Evolutionary conservation across 37 sponge, comb jelly and placozoan genomes (phyloP).

Genomic region (Beroe ovata): DNA sequence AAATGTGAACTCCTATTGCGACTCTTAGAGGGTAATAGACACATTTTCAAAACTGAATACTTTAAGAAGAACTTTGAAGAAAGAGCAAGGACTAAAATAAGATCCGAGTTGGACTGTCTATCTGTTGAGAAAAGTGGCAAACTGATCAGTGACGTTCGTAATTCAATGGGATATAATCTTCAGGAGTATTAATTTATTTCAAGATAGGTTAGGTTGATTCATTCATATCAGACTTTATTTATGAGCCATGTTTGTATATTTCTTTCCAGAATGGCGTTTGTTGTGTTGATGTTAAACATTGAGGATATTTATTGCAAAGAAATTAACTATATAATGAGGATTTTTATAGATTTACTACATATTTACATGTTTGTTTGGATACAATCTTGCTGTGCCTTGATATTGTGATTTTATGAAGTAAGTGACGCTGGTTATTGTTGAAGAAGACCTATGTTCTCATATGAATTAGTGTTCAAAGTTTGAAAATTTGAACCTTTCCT

Average conservation of each 20-base stretch:
- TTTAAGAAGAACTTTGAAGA: constrained; percentile 14
- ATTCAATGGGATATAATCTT: constrained; percentile 29
- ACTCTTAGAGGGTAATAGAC: not conserved
- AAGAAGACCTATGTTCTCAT: too few species aligned
- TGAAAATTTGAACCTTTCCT: too few species aligned
- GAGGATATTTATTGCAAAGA: not conserved
- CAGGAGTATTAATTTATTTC: constrained; percentile 31
- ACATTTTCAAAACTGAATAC: constrained; percentile 36
- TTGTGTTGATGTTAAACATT: not conserved
- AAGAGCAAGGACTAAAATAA: not conserved
- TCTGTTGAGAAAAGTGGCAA: not conserved
- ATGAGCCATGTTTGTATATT: not conserved
- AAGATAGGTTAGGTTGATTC: not conserved
- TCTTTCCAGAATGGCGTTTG: too few species aligned
- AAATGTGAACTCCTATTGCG: constrained; percentile 37
- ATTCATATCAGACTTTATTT: not conserved
- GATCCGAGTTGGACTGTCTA: not conserved
- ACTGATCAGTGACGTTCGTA: not conserved
- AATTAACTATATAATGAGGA: too few species aligned
- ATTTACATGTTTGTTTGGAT: too few species aligned
- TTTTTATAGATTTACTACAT: too few species aligned
- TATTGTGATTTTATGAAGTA: too few species aligned
- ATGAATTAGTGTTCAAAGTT: too few species aligned
- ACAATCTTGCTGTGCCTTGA: too few species aligned
- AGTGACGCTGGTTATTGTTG: too few species aligned